Evolutionary conservation across 2,797 vertebrate genomes (phyloP).

Genomic region (Acipenser ruthenus): DNA sequence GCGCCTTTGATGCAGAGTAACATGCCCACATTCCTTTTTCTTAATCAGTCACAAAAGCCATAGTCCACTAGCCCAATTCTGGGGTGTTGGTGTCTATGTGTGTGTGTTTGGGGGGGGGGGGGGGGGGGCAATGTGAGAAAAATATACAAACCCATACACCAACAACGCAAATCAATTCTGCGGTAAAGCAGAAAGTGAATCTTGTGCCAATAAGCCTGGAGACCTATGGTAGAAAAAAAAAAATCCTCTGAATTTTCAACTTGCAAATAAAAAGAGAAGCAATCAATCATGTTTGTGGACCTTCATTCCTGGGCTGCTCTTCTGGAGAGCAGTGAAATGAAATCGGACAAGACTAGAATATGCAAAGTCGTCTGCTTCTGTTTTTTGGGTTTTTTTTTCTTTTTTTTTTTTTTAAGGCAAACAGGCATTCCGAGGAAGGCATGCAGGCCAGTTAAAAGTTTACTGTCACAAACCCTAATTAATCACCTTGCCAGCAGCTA

Average conservation of each 20-base stretch:
- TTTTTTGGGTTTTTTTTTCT: conserved; percentile 14
- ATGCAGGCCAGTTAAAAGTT: conserved; percentile 54
- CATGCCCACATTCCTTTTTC: not conserved
- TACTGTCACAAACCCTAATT: conserved; percentile 80
- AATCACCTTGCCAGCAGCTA: conserved; percentile 64
- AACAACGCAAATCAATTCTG: conserved; percentile 76
- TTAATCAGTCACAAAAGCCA: not conserved
- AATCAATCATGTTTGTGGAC: conserved; percentile 79
- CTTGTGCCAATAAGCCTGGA: conserved; percentile 58
- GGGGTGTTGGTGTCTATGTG: conserved; percentile 7
- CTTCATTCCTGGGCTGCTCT: conserved; percentile 59
- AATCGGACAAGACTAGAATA: conserved; percentile 79
- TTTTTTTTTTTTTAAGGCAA: conserved; percentile 40
- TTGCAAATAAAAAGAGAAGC: conserved; percentile 78
- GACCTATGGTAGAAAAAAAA: conserved; percentile 47
- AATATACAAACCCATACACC: conserved; percentile 76
- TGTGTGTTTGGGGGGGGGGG: not conserved
- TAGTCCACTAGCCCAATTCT: conserved; percentile 3
- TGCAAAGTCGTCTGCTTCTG: conserved; percentile 57
- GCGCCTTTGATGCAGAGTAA: not conserved
- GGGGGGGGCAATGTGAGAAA: conserved; percentile 64
- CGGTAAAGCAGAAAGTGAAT: conserved; percentile 66
- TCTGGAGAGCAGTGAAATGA: conserved; percentile 68
- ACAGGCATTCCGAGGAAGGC: conserved; percentile 52
- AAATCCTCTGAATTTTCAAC: conserved; percentile 62